These are phyloP conservation scores for Xiphydria camelus DNA, from an alignment of 2,888 invertebrate species.

Conservation along the genomic window DNA sequence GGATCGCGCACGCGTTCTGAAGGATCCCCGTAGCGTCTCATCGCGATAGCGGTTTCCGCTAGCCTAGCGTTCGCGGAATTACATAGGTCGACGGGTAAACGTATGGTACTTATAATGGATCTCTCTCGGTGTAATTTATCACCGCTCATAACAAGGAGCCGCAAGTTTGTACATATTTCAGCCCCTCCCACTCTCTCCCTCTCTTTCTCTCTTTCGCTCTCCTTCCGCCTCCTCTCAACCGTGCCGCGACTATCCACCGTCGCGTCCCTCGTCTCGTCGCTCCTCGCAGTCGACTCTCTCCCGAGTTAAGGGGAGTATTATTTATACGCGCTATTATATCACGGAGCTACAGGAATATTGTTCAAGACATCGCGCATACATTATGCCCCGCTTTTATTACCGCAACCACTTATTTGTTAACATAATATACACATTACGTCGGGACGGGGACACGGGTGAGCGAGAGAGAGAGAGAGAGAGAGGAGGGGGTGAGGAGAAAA, in stretches of 20 bases:
- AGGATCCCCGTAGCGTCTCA: too few species aligned
- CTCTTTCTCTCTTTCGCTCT: conserved; percentile 5
- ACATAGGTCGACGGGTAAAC: too few species aligned
- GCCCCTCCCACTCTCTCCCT: conserved; percentile 26
- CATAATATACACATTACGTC: conserved; percentile 53
- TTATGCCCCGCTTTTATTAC: conserved; percentile 51
- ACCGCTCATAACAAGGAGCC: conserved; percentile 51
- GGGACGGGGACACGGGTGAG: conserved; percentile 2
- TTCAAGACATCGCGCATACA: conserved; percentile 54
- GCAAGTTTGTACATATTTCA: conserved; percentile 53
- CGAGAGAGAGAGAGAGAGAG: conserved; percentile 1
- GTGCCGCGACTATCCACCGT: conserved; percentile 18
- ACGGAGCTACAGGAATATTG: conserved; percentile 50
- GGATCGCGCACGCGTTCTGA: too few species aligned
- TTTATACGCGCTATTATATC: conserved; percentile 52
- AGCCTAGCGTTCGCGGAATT: too few species aligned
- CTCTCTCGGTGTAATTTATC: conserved; percentile 45
- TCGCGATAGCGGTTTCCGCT: too few species aligned
- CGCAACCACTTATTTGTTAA: conserved; percentile 54
- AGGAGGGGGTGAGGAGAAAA: too few species aligned
- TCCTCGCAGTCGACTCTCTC: too few species aligned
- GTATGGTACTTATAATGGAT: conserved; percentile 38
- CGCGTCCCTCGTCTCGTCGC: conserved; percentile 11
- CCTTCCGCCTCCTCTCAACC: conserved; percentile 2
- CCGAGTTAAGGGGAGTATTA: conserved; percentile 48